Conservation (phyloP, 2,113 vertebrate genomes). For the Syrmaticus mikado region DNA sequence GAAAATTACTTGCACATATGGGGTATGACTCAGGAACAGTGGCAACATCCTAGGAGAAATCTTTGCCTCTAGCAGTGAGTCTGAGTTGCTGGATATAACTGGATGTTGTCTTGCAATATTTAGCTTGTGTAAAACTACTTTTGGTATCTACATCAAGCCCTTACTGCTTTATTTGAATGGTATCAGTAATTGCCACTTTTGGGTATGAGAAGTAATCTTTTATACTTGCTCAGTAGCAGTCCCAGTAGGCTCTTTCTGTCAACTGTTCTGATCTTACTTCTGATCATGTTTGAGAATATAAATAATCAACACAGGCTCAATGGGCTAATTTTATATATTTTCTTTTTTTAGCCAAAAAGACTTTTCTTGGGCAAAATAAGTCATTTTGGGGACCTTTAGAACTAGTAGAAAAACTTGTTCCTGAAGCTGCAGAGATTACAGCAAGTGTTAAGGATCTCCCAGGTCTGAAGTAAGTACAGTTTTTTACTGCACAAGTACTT, state of each 20-base stretch:
- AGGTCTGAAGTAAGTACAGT: constrained; percentile 90
- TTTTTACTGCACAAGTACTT: neutral
- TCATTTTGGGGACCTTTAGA: constrained; percentile 99
- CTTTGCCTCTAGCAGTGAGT: neutral
- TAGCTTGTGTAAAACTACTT: neutral
- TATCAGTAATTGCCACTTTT: rapidly evolving
- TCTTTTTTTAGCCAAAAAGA: constrained; percentile 89
- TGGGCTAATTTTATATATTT: rapidly evolving
- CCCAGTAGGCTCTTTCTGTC: neutral
- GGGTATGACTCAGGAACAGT: too few relatives aligned
- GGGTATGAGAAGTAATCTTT: too few relatives aligned
- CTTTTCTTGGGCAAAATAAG: constrained; percentile 98
- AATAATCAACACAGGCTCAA: neutral
- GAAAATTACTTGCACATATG: rapidly evolving
- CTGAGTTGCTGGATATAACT: neutral
- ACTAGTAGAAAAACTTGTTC: constrained; percentile 95
- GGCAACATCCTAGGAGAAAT: neutral
- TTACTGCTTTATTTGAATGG: neutral
- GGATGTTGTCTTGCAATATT: rapidly evolving
- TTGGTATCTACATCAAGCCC: neutral
- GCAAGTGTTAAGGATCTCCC: constrained; percentile 98
- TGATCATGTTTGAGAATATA: neutral
- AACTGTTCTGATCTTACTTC: neutral
- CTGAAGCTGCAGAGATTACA: constrained; percentile 96
- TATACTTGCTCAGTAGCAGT: neutral